These are phyloP conservation scores for Stomatorhinus ivindoensis DNA, from an alignment of 2,113 vertebrate genomes.

Conservation along the genomic window DNA sequence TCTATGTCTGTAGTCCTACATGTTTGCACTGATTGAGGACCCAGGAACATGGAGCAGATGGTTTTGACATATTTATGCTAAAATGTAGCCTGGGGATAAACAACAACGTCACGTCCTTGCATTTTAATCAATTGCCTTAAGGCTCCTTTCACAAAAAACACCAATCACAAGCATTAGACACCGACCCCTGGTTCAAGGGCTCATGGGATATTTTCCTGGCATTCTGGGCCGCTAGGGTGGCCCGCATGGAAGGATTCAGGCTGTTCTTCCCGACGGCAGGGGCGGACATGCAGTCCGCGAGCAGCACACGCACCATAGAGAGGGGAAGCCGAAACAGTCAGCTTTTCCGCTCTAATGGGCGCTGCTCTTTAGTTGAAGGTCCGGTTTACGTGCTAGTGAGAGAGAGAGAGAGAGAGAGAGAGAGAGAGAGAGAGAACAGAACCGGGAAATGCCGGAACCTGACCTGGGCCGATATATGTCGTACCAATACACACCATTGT, in stretches of 20 bases:
- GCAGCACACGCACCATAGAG: not conserved
- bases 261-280: not conserved
- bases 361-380: not conserved
- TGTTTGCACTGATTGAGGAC: not conserved
- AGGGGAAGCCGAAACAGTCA: not conserved
- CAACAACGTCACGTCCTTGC: not conserved
- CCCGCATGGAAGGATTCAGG: not conserved
- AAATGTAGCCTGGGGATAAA: not conserved
- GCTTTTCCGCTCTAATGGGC: not conserved
- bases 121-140: not conserved
- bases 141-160: not conserved
- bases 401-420: not conserved
- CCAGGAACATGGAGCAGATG: not conserved
- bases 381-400: not conserved
- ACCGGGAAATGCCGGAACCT: not conserved
- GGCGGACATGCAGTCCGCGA: not conserved
- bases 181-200: not conserved
- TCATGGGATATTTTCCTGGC: not conserved
- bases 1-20: not conserved
- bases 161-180: not conserved
- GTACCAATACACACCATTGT: not conserved
- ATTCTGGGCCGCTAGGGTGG: not conserved
- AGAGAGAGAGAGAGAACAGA: not conserved
- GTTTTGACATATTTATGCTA: slow-evolving; percentile 7
- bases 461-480: not conserved